A percentile compares a stretch with the other conserved stretches of the same genome.
These are phyloP conservation scores for Buphagus erythrorhynchus DNA, from an alignment of 2,797 vertebrate genomes.

Conservation along the genomic window DNA sequence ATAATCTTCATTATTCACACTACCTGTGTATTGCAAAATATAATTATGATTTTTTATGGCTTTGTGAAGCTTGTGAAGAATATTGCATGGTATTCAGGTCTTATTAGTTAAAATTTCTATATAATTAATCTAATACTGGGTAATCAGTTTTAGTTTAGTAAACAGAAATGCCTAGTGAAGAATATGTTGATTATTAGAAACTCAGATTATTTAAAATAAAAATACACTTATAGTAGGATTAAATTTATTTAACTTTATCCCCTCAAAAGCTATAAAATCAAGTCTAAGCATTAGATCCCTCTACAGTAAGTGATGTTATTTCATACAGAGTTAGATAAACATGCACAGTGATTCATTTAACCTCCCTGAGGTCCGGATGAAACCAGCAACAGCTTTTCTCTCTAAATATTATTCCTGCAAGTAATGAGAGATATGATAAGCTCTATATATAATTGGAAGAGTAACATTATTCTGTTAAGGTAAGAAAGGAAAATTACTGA, in stretches of 20 bases:
- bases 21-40: not conserved
- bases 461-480: not conserved
- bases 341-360: not conserved
- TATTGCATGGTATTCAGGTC: not conserved
- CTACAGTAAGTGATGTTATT: not conserved
- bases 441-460: not conserved
- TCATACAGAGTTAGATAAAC: not conserved
- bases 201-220: not conserved
- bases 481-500: not conserved
- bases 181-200: not conserved
- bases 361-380: not conserved
- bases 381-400: not conserved
- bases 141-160: not conserved
- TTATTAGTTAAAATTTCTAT: not conserved
- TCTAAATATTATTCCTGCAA: not conserved
- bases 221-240: not conserved
- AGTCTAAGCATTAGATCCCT: not conserved
- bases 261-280: not conserved
- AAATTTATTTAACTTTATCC: not conserved
- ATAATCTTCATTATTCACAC: not conserved
- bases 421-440: not conserved
- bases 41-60: accelerated
- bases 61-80: not conserved
- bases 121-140: not conserved
- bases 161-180: not conserved